Conservation (phyloP, 2,888 invertebrate species). For the Agriopis aurantiaria region DNA sequence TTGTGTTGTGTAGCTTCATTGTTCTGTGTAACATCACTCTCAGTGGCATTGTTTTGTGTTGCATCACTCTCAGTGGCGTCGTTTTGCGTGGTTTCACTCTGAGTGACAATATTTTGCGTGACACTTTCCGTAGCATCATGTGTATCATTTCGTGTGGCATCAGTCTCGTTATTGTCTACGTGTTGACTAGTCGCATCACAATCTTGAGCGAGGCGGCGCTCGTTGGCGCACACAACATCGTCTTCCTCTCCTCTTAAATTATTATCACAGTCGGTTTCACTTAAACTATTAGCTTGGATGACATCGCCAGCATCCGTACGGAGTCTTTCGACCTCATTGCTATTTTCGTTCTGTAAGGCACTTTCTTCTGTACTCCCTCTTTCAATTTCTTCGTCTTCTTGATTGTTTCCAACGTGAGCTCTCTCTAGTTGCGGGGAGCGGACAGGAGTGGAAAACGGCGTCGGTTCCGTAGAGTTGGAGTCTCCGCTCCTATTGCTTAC, state of each 20-base stretch:
- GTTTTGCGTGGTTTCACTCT: background rate
- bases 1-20: background rate
- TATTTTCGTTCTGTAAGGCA: constrained; percentile 47
- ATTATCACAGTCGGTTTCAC: constrained; percentile 82
- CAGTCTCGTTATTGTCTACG: constrained; percentile 39
- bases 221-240: constrained; percentile 81
- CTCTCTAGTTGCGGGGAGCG: constrained; percentile 64
- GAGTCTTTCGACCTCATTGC: constrained; percentile 29
- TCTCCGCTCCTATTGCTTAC: constrained; percentile 76
- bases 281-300: constrained; percentile 67
- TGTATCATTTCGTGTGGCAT: constrained; percentile 5
- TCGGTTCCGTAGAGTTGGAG: constrained; percentile 71
- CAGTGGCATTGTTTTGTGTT: background rate
- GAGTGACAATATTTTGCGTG: background rate
- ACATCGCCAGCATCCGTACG: constrained; percentile 31
- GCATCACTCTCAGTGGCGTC: background rate
- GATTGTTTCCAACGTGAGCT: constrained; percentile 32
- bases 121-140: constrained; percentile 4
- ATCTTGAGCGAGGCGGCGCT: constrained; percentile 61
- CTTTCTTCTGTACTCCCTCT: constrained; percentile 28
- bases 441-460: constrained; percentile 76
- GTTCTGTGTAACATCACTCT: constrained; percentile 2
- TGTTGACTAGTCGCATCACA: constrained; percentile 69
- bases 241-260: constrained; percentile 82
- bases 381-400: constrained; percentile 21